phyloP scores from a whole-genome alignment of 2,113 vertebrate species.

The Struthidea cinerea region DNA sequence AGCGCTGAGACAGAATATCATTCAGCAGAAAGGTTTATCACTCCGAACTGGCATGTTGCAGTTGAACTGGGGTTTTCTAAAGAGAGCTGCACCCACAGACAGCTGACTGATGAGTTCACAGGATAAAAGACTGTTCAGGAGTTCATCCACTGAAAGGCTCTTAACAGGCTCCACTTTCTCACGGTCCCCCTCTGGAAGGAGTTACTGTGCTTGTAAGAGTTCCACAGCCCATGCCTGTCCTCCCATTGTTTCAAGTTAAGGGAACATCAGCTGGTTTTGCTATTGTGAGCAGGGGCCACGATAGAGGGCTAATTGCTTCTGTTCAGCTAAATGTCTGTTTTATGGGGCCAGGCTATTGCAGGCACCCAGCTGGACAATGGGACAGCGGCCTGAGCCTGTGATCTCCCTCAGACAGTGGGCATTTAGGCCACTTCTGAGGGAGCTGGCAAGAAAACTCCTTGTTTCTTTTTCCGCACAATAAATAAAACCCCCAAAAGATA shows the following conservation, averaged over 20 bases:
- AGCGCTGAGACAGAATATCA: not conserved
- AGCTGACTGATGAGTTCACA: constrained; percentile 59
- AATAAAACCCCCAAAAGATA: not conserved
- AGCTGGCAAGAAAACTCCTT: constrained; percentile 6
- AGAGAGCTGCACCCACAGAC: constrained; percentile 8
- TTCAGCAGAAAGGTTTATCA: not conserved
- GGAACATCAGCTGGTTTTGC: constrained; percentile 55
- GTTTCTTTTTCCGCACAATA: not conserved
- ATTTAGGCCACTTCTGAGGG: not conserved
- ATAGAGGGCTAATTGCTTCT: constrained; percentile 54
- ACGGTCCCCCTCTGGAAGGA: constrained; percentile 44
- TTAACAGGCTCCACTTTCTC: constrained; percentile 61
- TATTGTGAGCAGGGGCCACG: constrained; percentile 34
- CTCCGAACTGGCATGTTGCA: not conserved
- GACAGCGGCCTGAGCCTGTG: not conserved
- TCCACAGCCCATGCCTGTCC: not conserved
- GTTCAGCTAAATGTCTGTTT: constrained; percentile 40
- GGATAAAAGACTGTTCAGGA: constrained; percentile 52
- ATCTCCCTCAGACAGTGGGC: not conserved
- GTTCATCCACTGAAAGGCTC: constrained; percentile 47
- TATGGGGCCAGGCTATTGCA: constrained; percentile 20
- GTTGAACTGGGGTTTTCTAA: constrained; percentile 23
- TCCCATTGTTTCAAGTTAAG: constrained; percentile 58
- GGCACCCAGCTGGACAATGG: not conserved
- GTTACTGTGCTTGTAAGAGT: constrained; percentile 25